These are phyloP conservation scores for Erannis defoliaria DNA, from an alignment of 2,888 invertebrate species.

Conservation along the genomic window DNA sequence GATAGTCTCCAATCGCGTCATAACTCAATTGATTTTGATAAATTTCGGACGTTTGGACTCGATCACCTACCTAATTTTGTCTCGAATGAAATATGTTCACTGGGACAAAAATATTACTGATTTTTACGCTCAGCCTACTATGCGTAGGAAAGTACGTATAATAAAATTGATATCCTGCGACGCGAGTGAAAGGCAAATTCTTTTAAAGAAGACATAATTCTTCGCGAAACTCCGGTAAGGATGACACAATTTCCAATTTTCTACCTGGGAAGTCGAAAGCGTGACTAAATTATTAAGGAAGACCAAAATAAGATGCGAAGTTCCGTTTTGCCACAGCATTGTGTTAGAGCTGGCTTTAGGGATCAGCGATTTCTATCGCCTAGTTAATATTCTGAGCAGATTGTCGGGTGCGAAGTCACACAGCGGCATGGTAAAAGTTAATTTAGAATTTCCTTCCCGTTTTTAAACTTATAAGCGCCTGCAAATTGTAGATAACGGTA, in stretches of 20 bases:
- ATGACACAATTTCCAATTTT: slow-evolving; percentile 84
- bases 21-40: slow-evolving; percentile 48
- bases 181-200: slow-evolving; percentile 53
- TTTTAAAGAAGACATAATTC: slow-evolving; percentile 71
- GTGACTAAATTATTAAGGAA: slow-evolving; percentile 83
- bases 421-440: slow-evolving; percentile 73
- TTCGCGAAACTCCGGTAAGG: slow-evolving; percentile 66
- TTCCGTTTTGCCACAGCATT: slow-evolving; percentile 76
- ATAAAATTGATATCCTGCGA: slow-evolving; percentile 57
- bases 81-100: slow-evolving; percentile 39
- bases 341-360: slow-evolving; percentile 73
- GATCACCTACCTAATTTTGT: slow-evolving; percentile 42
- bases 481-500: slow-evolving; percentile 28
- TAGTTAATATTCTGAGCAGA: slow-evolving; percentile 81
- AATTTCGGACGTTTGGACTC: slow-evolving; percentile 40
- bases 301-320: slow-evolving; percentile 80
- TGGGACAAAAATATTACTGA: slow-evolving; percentile 13
- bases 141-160: slow-evolving; percentile 54
- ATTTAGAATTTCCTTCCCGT: slow-evolving; percentile 73
- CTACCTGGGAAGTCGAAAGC: slow-evolving; percentile 77
- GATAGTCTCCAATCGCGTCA: slow-evolving; percentile 41
- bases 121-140: slow-evolving; percentile 34
- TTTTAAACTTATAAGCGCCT: slow-evolving; percentile 57
- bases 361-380: slow-evolving; percentile 79
- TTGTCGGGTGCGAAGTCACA: slow-evolving; percentile 73